Evolutionary conservation across 1,140 invertebrate genomes (phyloP), one percentile per base, ranked within the genome.

Genomic region (Calephelis virginiensis): DNA sequence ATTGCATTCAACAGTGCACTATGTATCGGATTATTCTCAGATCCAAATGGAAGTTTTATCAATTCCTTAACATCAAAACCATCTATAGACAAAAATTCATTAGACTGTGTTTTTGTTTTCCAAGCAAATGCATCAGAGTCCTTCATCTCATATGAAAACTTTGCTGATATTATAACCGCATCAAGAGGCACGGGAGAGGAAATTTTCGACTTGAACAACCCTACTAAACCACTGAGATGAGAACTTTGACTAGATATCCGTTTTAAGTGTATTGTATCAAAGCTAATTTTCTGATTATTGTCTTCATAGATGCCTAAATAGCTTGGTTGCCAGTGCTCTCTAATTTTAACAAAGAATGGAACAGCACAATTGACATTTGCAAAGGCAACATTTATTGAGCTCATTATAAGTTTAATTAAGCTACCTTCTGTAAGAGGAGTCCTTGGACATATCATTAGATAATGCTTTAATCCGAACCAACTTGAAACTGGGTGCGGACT

Each of bases 231-330:
- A 77, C 94, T 95, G 1, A 99, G 92, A 91, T 98, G 96, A 69
- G 94, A 94, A 78, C 95, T 97, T 75, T 97, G 95, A 48, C 93
- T 92, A n/a, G 97, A 97, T 66, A 95, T 93, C 76, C 94, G 94
- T 79, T 95, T 95, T 48, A 99, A 92, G 82, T 98, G 96, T 67
- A 98, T 95, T 93, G 98, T 97, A 78, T 98, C 95, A 89, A 97
- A 98, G 80, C 95, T 95, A 37, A 95, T 95, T 70, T 95, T 93
- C 8, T 95, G 92, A 61, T 95, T 95, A 79, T 93, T 94, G 60
- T 94, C 94, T 82, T 96, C 93, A 77, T 94, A 95, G 9, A 96
- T 93, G 37, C 97, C 97, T 47, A 95, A 87, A 87, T 96, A 99
- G 90, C 94, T 96, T 73, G 95, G 95, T 78, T 97, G 96, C 93